Percentiles rank a stretch among this genome's conserved stretches.
phyloP scores from a whole-genome alignment of 2,888 invertebrate species.

The Ophion slaviceki region DNA sequence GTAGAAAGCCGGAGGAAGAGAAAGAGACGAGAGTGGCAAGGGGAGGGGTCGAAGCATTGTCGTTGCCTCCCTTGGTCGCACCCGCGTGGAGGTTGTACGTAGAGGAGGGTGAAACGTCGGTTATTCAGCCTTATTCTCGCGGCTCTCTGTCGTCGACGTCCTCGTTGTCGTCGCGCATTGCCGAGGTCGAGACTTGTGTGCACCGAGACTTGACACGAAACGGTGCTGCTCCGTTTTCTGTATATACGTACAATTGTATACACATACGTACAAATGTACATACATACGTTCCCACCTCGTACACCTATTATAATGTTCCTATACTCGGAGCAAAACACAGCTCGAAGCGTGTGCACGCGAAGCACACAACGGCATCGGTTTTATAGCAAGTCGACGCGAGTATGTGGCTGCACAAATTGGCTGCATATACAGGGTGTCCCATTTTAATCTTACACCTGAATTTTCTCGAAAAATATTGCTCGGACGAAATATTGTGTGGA shows the following conservation, averaged over 20 bases:
- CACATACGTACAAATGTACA: background rate
- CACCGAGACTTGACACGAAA: conserved; percentile 52
- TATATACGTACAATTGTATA: background rate
- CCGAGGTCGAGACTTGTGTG: conserved; percentile 55
- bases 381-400: conserved; percentile 24
- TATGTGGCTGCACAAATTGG: conserved; percentile 24
- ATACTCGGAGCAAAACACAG: background rate
- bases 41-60: conserved; percentile 21
- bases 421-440: too few species aligned
- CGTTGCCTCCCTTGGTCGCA: conserved; percentile 12
- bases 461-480: too few species aligned
- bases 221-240: conserved; percentile 38
- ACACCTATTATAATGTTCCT: conserved; percentile 28
- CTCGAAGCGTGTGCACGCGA: conserved; percentile 28
- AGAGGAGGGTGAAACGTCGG: conserved; percentile 35
- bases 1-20: conserved; percentile 7
- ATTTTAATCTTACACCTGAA: too few species aligned
- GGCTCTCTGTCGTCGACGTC: conserved; percentile 35
- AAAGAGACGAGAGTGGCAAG: conserved; percentile 10
- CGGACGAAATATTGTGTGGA: too few species aligned
- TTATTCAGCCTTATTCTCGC: conserved; percentile 39
- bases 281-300: conserved; percentile 3
- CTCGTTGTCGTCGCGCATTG: conserved; percentile 46
- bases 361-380: conserved; percentile 6
- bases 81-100: background rate